These are phyloP conservation scores for Chionis minor DNA, from an alignment of 2,113 vertebrate genomes.

Conservation along the genomic window DNA sequence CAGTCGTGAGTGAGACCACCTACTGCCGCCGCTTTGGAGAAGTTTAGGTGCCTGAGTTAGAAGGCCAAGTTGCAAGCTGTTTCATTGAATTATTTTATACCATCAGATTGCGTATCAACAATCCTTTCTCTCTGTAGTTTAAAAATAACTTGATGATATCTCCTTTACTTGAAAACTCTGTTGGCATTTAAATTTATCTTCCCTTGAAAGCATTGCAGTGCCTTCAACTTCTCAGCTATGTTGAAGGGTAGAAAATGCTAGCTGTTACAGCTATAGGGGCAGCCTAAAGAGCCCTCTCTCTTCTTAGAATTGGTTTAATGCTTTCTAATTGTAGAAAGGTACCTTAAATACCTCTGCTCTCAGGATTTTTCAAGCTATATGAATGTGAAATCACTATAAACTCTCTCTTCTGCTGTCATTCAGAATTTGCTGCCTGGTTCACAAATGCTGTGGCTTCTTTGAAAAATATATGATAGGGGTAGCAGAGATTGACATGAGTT, in stretches of 20 bases:
- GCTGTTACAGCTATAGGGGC: background rate
- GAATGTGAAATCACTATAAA: background rate
- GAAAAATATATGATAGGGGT: background rate
- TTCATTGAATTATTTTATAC: background rate
- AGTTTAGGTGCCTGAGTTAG: background rate
- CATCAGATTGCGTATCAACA: background rate
- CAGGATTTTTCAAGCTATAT: background rate
- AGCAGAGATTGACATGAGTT: background rate
- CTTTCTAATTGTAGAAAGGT: background rate
- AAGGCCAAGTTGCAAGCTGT: background rate
- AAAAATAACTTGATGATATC: conserved; percentile 8
- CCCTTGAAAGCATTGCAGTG: background rate
- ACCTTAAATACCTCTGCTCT: background rate
- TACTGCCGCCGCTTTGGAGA: background rate
- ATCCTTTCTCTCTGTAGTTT: background rate
- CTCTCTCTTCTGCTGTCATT: background rate
- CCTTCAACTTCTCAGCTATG: background rate
- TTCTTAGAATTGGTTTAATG: background rate
- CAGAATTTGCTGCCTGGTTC: background rate
- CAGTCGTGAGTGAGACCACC: background rate
- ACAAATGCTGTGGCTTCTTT: background rate
- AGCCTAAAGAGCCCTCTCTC: background rate
- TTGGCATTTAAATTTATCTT: background rate
- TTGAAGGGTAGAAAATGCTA: background rate
- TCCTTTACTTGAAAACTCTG: background rate